Evolutionary conservation across 37 sponge, comb jelly and placozoan genomes (phyloP), one percentile per base, ranked within the genome.

Genomic region (Ianthella basta): DNA sequence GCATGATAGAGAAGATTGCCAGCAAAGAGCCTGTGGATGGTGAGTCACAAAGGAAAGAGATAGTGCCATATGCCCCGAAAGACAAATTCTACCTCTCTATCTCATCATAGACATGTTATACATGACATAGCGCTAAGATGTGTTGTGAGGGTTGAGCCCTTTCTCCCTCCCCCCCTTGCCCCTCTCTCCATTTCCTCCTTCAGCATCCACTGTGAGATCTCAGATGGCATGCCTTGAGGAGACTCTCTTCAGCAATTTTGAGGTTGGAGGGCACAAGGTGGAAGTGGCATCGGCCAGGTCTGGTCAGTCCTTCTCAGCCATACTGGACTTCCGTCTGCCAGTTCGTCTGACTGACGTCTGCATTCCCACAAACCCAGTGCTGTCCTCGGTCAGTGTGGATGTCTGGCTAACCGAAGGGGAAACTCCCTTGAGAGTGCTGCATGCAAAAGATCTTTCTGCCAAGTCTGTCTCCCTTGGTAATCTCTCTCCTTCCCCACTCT

Each of bases 311-410:
- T 90, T 91, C 63, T 85, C 87, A 1, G 93, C 84, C 25, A 68
- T 86, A 55, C 74, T 95, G 23, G 85, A 84, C 66, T 87, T 95
- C 60, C 55, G 61, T 5, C 86, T 84, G 32, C 88, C 80, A 0
- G 81, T 95, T 27, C 29, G 23, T 0, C 80, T 95, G 41, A 95
- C 92, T 5, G 95, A 95, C 44, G 32, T 95, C 67, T 84, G 86
- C 81, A 89, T 95, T 35, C 92, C 90, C 29, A 34, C 92, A 20
- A 75, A 68, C 27, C 30, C 53, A 55, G 15, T 33, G 59, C 80
- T 95, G 91, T 80, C 83, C 57, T 89, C 90, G 33, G 92, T 95
- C 56, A 72, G 79, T 6, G 88, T 95, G 81, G 93, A 91, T 54
- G 95, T 89, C 83, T 95, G 95, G 95, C 6, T 85, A 82, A 44